Conservation (phyloP, 1,140 invertebrate species). For the Orchesella cincta region DNA sequence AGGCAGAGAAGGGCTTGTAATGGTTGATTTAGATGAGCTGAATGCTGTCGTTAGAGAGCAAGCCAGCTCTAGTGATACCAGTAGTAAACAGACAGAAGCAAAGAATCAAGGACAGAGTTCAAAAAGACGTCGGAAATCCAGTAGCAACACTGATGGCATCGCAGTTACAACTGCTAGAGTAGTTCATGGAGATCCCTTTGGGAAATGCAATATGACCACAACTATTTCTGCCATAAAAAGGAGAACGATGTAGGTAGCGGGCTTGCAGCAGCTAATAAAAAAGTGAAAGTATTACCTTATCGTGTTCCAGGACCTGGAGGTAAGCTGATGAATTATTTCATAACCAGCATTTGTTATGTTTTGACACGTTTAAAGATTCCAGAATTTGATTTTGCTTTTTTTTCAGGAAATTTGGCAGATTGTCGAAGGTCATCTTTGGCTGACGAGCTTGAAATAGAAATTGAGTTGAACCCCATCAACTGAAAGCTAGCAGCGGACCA, state of each 20-base stretch:
- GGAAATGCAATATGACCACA: neutral
- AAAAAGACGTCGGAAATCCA: neutral
- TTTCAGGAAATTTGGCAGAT: neutral
- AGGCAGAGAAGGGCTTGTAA: neutral
- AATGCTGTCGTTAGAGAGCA: neutral
- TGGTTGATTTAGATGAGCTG: neutral
- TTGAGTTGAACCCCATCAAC: neutral
- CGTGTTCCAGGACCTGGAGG: constrained; percentile 13
- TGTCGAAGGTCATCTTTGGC: neutral
- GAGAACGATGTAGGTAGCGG: neutral
- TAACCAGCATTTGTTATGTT: neutral
- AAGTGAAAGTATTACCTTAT: neutral
- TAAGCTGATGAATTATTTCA: neutral
- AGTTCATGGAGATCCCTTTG: neutral
- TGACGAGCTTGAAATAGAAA: neutral
- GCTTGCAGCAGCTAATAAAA: neutral
- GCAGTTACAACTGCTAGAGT: neutral
- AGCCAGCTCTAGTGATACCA: neutral
- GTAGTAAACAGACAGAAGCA: neutral
- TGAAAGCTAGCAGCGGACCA: neutral
- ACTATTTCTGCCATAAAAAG: neutral
- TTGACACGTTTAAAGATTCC: neutral
- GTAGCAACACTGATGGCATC: neutral
- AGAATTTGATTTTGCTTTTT: neutral
- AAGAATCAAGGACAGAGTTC: neutral